phyloP scores from a whole-genome alignment of 1,140 invertebrate genomes.

The Heliconius eleuchia region DNA sequence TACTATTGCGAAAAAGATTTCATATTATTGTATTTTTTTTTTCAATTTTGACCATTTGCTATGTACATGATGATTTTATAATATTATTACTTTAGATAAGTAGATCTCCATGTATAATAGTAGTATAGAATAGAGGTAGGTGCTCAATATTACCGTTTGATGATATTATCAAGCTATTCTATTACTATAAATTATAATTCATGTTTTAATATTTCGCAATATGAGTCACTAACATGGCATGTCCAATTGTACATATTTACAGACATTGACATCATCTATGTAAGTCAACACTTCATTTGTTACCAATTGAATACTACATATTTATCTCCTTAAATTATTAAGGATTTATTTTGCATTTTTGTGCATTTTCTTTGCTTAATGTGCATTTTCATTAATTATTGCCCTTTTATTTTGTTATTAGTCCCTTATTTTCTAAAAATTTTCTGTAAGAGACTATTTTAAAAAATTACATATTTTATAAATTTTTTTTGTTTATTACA shows the following conservation, averaged over 20 bases:
- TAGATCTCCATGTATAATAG: too few relatives aligned
- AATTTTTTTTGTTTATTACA: conserved; percentile 23
- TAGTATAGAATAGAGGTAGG: too few relatives aligned
- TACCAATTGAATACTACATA: not conserved
- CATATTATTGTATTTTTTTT: not conserved
- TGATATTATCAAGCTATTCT: not conserved
- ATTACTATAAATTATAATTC: not conserved
- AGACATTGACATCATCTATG: not conserved
- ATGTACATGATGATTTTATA: not conserved
- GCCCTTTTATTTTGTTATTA: too few relatives aligned
- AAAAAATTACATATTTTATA: not conserved
- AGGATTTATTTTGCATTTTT: too few relatives aligned
- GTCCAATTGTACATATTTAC: not conserved
- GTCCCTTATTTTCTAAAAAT: too few relatives aligned
- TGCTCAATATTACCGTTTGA: not conserved
- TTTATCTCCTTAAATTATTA: not conserved
- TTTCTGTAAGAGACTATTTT: too few relatives aligned
- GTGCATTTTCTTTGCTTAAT: too few relatives aligned
- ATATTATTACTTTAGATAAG: not conserved
- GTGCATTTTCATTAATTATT: too few relatives aligned
- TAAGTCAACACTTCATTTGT: not conserved
- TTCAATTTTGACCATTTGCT: not conserved
- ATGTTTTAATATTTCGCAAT: not conserved
- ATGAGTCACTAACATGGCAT: not conserved
- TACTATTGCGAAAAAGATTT: not conserved